Conservation (phyloP, 2,888 invertebrate species). For the Ptilodon capucinus region DNA sequence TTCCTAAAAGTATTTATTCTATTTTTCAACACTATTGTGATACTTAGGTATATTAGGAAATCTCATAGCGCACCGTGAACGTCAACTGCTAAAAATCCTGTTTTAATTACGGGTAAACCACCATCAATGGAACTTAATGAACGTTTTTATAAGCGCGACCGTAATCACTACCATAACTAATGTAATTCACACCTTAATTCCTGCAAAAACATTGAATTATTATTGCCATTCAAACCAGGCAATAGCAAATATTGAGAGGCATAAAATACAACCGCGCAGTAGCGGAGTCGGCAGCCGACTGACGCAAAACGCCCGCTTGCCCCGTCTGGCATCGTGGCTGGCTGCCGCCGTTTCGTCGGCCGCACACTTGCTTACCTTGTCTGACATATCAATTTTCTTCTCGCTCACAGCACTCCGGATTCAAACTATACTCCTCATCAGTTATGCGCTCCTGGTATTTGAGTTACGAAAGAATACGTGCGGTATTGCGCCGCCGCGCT, state of each 20-base stretch:
- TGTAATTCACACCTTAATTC: slow-evolving; percentile 37
- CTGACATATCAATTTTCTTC: slow-evolving; percentile 68
- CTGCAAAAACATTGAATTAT: slow-evolving; percentile 11
- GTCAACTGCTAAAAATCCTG: not conserved
- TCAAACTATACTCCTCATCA: slow-evolving; percentile 44
- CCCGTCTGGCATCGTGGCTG: slow-evolving; percentile 13
- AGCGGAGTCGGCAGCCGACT: slow-evolving; percentile 27
- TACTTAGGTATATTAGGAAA: not conserved
- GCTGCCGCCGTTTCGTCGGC: slow-evolving; percentile 27
- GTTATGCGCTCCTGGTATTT: slow-evolving; percentile 74
- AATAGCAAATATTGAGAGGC: not conserved
- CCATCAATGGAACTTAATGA: slow-evolving; percentile 19
- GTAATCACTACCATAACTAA: slow-evolving; percentile 34
- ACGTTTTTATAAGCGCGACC: slow-evolving; percentile 20
- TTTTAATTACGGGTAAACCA: not conserved
- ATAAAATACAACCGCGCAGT: slow-evolving; percentile 20
- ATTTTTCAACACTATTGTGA: not conserved
- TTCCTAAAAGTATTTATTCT: too few relatives aligned
- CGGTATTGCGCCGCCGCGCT: slow-evolving; percentile 48
- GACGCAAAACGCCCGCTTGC: slow-evolving; percentile 12
- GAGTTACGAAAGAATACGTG: slow-evolving; percentile 78
- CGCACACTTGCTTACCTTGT: slow-evolving; percentile 71
- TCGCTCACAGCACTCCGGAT: slow-evolving; percentile 53
- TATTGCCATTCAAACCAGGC: not conserved
- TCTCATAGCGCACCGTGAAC: too few relatives aligned